Percentiles rank a stretch among this genome's conserved stretches.
phyloP scores from a whole-genome alignment of 2,888 invertebrate species.

The Caenorhabditis zanzibari region DNA sequence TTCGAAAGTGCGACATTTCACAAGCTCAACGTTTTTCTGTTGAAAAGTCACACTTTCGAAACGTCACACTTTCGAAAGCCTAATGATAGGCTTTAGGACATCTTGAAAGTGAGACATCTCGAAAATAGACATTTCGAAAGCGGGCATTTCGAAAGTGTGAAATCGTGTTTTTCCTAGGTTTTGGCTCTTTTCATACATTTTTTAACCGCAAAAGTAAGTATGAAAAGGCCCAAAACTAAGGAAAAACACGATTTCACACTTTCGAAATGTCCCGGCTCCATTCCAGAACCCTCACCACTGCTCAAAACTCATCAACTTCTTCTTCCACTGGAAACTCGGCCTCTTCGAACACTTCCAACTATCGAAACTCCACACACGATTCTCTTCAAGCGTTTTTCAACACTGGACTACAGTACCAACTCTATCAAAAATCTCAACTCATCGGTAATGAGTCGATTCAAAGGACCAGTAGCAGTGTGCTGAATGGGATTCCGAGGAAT shows the following conservation, averaged over 20 bases:
- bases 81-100: too few species aligned
- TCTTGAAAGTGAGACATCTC: too few species aligned
- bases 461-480: slow-evolving; percentile 45
- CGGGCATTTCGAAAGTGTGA: neutral
- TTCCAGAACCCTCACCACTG: slow-evolving; percentile 24
- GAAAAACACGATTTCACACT: neutral
- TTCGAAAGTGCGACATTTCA: too few species aligned
- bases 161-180: too few species aligned
- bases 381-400: slow-evolving; percentile 82
- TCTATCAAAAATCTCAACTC: slow-evolving; percentile 77
- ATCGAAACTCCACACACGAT: slow-evolving; percentile 70
- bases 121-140: too few species aligned
- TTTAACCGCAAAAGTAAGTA: too few species aligned
- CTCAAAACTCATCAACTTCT: slow-evolving; percentile 29
- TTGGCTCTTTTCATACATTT: too few species aligned
- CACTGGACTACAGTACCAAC: slow-evolving; percentile 81
- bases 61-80: too few species aligned
- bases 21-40: too few species aligned
- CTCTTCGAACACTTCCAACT: slow-evolving; percentile 39
- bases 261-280: too few species aligned
- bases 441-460: slow-evolving; percentile 52
- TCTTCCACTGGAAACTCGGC: slow-evolving; percentile 40
- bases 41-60: too few species aligned
- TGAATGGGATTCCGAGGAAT: slow-evolving; percentile 73
- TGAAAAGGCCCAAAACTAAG: too few species aligned